Evolutionary conservation across 2,888 invertebrate species (phyloP).

Genomic region (Cephus nigrinus): DNA sequence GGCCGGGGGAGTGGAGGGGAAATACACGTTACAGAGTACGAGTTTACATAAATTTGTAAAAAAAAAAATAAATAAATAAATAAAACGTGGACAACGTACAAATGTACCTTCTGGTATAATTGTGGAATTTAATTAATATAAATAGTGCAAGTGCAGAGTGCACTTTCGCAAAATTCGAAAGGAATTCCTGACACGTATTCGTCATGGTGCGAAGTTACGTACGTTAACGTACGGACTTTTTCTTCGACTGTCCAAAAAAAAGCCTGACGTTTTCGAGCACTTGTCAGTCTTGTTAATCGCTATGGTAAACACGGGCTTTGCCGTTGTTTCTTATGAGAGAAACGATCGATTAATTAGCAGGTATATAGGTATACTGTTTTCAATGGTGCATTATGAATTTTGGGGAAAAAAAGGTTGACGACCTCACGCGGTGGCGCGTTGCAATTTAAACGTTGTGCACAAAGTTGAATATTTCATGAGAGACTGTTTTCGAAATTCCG

Average conservation of each 20-base stretch:
- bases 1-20: too few relatives aligned
- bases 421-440: neutral
- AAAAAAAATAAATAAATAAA: neutral
- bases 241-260: neutral
- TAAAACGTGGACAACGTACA: neutral
- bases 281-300: neutral
- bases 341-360: neutral
- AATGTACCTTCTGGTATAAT: neutral
- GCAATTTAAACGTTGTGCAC: neutral
- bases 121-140: neutral
- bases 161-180: neutral
- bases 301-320: neutral
- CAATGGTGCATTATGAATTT: neutral
- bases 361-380: neutral
- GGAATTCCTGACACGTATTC: neutral
- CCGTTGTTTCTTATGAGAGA: neutral
- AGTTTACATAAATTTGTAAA: neutral
- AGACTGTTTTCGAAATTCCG: neutral
- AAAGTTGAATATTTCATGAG: neutral
- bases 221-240: neutral
- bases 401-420: neutral
- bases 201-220: neutral
- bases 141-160: neutral
- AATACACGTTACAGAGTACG: neutral
- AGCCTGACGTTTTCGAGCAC: neutral